Evolutionary conservation across 2,113 vertebrate species (phyloP), one percentile per base, ranked within the genome.

Genomic region (Microcebus lehilahytsara): DNA sequence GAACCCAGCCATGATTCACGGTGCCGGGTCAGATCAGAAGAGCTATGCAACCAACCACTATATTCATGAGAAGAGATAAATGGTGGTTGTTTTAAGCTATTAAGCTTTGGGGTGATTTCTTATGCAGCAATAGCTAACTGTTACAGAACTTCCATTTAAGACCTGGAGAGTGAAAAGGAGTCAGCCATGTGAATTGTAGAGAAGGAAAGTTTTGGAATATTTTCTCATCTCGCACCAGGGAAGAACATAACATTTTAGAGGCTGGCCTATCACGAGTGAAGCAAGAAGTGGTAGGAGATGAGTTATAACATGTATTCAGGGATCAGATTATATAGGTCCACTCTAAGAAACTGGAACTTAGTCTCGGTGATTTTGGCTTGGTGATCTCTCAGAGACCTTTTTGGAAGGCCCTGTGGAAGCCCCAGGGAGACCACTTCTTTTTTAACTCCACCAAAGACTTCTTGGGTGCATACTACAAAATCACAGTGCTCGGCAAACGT

Each of bases 21-120:
- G 27, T 74, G 77, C 67, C 53, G 5, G 27, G 25, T 37, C 66
- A 4, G 53, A 14, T 51, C 69, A 30, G 79, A 5, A 30, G 8
- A 34, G 12, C 22, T 9, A 56, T 66, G 64, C 10, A 14, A 0
- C 4, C 12, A 34, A 1, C 13, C 0, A 0, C 42, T n/a, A 9
- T 9, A 11, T n/a, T 71, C 78, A 4, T 12, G 30, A 56, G 58
- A 62, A 49, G 5, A 1, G 58, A 67, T 19, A 3, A 2, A 22
- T 9, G 40, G 13, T 17, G 53, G 46, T 27, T 53, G 79, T 71
- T 56, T 34, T 22, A 46, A 16, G 85, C 37, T 16, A 0, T 66
- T 66, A 22, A 53, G 19, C 80, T 60, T 49, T 51, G 30, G 1
- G 40, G 32, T 23, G 42, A 42, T 23, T n/a, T 56, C 40, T 78